Base-by-base conservation (phyloP, 2,888 invertebrate genomes). In the Athalia circularis region DNA sequence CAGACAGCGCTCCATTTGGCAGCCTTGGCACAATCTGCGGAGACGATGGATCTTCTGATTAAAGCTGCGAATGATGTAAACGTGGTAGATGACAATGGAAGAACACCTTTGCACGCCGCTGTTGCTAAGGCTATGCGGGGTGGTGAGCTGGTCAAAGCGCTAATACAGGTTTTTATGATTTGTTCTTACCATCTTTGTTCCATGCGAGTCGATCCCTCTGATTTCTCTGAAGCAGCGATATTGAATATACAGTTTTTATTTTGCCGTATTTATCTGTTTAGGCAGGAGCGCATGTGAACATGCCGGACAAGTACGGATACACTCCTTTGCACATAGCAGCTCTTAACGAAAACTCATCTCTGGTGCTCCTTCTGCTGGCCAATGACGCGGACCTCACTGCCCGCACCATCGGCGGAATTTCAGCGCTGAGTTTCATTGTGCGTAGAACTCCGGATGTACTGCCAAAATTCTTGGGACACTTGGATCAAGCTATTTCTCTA, bases 1-100 rank as follows among this genome's bases (percentile, higher is more conserved):
- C 96, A 97, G 91, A 96, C 96, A 0, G 95, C 97, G 0, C 91
- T 98, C 78, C 98, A 98, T 89, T 91, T 97, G 80, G 97, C 97
- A 4, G 94, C 96, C 6, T 90, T 96, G 79, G 94, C 96, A 0
- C 96, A 96, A 90, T 95, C 96, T 45, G 91, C 94, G 0, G 96
- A 96, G 90, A 95, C 95, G 0, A 92, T 96, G 3, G 95, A 96
- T 81, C 85, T 94, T 4, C 91, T 97, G 5, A 92, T 97, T 15
- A 92, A 92, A 48, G 92, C 92, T 80, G 93, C 93, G 0, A 95
- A 94, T 0, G 92, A 93, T 84, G 94, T 94, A 0, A 93, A 94
- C 84, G 93, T 93, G 0, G 91, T 92, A 64, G 96, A 97, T 83
- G 91, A 92, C 4, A 95, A 96, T 83, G 95, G 95, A 0, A 92